Evolutionary conservation across 37 sponge, comb jelly and placozoan genomes (phyloP), one percentile per base, ranked within the genome.

Genomic region (Petrosia ficiformis): DNA sequence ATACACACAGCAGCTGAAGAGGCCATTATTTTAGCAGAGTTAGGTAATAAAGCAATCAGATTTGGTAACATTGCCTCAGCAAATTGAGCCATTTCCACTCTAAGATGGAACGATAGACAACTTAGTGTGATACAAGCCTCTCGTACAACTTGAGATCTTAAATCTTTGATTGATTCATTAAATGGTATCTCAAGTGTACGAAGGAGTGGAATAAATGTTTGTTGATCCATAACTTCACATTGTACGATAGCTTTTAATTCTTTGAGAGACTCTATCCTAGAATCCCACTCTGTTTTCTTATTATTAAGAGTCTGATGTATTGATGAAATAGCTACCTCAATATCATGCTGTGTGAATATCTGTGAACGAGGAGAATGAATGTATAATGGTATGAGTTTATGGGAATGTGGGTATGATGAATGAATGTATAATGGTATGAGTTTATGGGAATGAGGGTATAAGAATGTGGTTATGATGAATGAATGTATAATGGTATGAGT

Each of bases 61-160:
- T 77, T 79, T 22, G 90, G 80, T 0, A 93, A 28, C 72, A 93
- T 40, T 30, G 14, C 3, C 42, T 85, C 86, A 10, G 83, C 89
- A 42, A 93, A 59, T 29, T 65, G 70, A 0, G 68, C 79, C 30
- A 88, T 76, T 38, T 76, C 76, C 25, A 10, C 24, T 35, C 76
- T 73, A 30, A 87, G 44, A 30, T 75, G 29, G 1, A 54, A 26
- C 8, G 85, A 61, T 26, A 92, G 21, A 65, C 76, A 84, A 58
- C 84, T 76, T 26, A 93, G 30, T 38, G 89, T 93, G 39, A 85
- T 42, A 70, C 86, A 88, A 2, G 93, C 86, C 65, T 93, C 93
- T 29, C 86, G 52, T 16, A 74, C 75, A 21, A 93, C 76, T 35
- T 84, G 86, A 2, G 93, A 93, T 8, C 93, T 64, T 11, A 93